A percentile compares a stretch with the other conserved stretches of the same genome.
Conservation (phyloP, 2,113 vertebrate species). For the Callipepla squamata region DNA sequence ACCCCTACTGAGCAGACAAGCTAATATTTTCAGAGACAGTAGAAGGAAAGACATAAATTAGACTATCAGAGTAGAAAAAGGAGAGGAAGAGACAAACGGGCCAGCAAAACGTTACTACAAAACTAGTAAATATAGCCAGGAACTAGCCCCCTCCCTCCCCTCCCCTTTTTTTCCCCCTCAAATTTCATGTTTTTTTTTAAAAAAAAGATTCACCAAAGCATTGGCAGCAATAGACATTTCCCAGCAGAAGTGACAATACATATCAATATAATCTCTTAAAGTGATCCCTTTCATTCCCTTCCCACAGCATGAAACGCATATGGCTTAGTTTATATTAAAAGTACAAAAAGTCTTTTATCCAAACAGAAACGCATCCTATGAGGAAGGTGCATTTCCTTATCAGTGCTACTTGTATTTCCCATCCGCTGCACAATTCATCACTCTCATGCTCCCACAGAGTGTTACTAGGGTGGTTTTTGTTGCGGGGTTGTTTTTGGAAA, state of each 20-base stretch:
- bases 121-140: conserved; percentile 83
- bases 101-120: conserved; percentile 82
- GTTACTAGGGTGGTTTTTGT: background rate
- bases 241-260: conserved; percentile 81
- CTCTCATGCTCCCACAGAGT: conserved; percentile 35
- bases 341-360: conserved; percentile 78
- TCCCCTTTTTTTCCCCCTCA: conserved; percentile 4
- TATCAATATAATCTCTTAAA: conserved; percentile 83
- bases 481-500: conserved; percentile 34
- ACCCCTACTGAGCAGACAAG: conserved; percentile 73
- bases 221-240: conserved; percentile 80
- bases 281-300: conserved; percentile 81
- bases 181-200: conserved; percentile 57
- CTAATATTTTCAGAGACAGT: conserved; percentile 67
- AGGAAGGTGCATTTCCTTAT: conserved; percentile 64
- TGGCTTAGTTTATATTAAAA: conserved; percentile 85
- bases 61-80: conserved; percentile 75
- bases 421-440: conserved; percentile 63
- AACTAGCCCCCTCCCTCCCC: conserved; percentile 49
- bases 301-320: conserved; percentile 83
- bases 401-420: conserved; percentile 76
- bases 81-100: conserved; percentile 72
- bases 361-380: conserved; percentile 71
- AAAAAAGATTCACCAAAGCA: conserved; percentile 74
- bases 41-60: conserved; percentile 72